Percentiles rank a stretch among this genome's conserved stretches.
These are phyloP conservation scores for Blastomussa wellsi DNA, from an alignment of 92 coral and sea anemone genomes.

Conservation along the genomic window DNA sequence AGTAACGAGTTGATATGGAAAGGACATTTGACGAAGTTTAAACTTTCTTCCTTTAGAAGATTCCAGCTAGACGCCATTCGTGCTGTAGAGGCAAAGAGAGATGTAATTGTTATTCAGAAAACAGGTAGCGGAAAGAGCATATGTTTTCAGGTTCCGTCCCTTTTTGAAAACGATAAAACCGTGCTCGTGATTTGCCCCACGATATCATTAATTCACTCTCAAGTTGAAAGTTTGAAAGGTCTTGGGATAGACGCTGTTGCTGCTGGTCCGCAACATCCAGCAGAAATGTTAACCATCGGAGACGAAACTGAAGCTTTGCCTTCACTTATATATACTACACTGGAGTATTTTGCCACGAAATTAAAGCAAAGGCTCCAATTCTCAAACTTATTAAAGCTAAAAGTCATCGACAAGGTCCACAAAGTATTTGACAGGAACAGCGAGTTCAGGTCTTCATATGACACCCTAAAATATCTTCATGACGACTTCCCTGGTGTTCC, in stretches of 20 bases:
- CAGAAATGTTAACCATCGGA: neutral
- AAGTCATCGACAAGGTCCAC: too few relatives aligned
- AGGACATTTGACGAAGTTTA: conserved; percentile 56
- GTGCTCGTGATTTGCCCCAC: conserved; percentile 53
- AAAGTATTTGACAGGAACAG: too few relatives aligned
- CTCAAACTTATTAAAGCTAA: too few relatives aligned
- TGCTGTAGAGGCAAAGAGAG: conserved; percentile 22
- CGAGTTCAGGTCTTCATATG: too few relatives aligned
- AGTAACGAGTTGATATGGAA: conserved; percentile 39
- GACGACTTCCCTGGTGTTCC: too few relatives aligned
- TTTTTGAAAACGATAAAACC: conserved; percentile 27
- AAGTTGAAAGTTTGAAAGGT: conserved; percentile 32
- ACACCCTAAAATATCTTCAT: too few relatives aligned
- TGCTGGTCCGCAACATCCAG: conserved; percentile 33
- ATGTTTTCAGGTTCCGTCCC: conserved; percentile 49
- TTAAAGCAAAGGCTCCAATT: too few relatives aligned
- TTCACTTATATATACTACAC: too few relatives aligned
- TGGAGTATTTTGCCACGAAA: too few relatives aligned
- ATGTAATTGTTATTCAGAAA: conserved; percentile 53
- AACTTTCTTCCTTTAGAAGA: conserved; percentile 15
- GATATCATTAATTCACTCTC: conserved; percentile 55
- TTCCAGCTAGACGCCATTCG: conserved; percentile 58
- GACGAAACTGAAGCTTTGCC: too few relatives aligned
- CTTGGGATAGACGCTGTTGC: conserved; percentile 38
- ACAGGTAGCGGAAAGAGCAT: conserved; percentile 65